A percentile compares a stretch with the other conserved stretches of the same genome.
These are phyloP conservation scores for Sesamia inferens DNA, from an alignment of 2,888 invertebrate species.

Conservation along the genomic window DNA sequence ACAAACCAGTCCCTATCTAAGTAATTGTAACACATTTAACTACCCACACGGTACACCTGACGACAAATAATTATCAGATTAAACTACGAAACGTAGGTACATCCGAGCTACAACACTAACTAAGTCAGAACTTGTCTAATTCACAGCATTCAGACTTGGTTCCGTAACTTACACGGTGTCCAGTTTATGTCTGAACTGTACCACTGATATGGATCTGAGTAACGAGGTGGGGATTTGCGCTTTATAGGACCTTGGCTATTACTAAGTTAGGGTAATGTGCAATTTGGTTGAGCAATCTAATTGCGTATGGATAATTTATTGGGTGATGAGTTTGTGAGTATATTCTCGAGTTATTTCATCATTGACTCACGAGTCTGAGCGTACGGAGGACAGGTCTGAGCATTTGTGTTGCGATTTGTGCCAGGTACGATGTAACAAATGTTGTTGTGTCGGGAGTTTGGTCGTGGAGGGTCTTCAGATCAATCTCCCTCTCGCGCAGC, in stretches of 20 bases:
- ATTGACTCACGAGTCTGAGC: too few relatives aligned
- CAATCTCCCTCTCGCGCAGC: too few relatives aligned
- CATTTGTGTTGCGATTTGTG: too few relatives aligned
- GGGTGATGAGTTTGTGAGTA: not conserved
- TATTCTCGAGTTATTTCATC: too few relatives aligned
- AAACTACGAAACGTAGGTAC: conserved; percentile 24
- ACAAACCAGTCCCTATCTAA: conserved; percentile 14
- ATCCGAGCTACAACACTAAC: conserved; percentile 34
- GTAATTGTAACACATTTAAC: conserved; percentile 42
- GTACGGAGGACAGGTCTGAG: too few relatives aligned
- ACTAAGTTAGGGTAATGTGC: not conserved
- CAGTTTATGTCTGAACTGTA: conserved; percentile 30
- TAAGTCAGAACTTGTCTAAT: conserved; percentile 33
- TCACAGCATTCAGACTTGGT: conserved; percentile 15
- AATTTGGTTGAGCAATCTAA: not conserved
- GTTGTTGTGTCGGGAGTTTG: too few relatives aligned
- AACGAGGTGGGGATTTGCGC: conserved; percentile 36
- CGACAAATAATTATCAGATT: conserved; percentile 46
- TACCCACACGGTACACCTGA: conserved; percentile 31
- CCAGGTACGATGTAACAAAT: too few relatives aligned
- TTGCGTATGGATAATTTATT: not conserved
- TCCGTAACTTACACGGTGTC: conserved; percentile 29
- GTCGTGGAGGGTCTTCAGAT: too few relatives aligned
- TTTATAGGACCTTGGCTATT: conserved; percentile 8
- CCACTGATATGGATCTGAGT: conserved; percentile 50